Base-by-base conservation (phyloP, 2,888 invertebrate genomes). In the Acanthosoma haemorrhoidale region DNA sequence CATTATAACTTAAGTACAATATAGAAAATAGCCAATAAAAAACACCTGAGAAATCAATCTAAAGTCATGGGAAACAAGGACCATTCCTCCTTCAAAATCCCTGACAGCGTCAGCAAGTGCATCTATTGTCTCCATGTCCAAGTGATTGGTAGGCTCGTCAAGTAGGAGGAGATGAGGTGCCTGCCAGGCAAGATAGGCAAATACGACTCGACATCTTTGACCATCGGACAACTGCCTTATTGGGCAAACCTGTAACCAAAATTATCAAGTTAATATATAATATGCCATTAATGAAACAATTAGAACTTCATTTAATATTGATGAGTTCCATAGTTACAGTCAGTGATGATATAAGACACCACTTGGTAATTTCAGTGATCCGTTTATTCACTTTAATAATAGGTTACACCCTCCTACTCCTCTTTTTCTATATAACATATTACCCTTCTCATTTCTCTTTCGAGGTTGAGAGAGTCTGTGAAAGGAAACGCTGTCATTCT, bases 21-120 rank as follows among this genome's bases (percentile, higher is more conserved):
- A 59, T 59, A n/a, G 5, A 6, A 41, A 36, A 38, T 13, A 61
- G 21, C 13, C n/a, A 61, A 16, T 18, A 32, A 69, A 16, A 63
- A 77, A 76, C 79, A 96, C 97, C 88, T 99, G 98, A 82, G 92
- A 95, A 74, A 99, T 99, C 68, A 99, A 88, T 80, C 99, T 86
- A 86, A 99, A 99, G 86, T 99, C 99, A 91, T 99, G 99, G 82
- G 96, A 96, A 77, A 99, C 99, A 25, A 99, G 87, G 74, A 99
- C 94, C 91, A 99, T 91, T 75, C 99, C 99, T 57, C 99, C 99
- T 75, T 96, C 94, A 79, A 96, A 99, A 78, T 96, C 94, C 79
- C 94, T 96, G 77, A 99, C 90, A 29, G 99, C 99, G 76, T 98
- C 97, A 1, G 94, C 99, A 69, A 99, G 84, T 0, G 98, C 94